Base-by-base conservation (phyloP, 2,113 vertebrate species). In the Mola mola region DNA sequence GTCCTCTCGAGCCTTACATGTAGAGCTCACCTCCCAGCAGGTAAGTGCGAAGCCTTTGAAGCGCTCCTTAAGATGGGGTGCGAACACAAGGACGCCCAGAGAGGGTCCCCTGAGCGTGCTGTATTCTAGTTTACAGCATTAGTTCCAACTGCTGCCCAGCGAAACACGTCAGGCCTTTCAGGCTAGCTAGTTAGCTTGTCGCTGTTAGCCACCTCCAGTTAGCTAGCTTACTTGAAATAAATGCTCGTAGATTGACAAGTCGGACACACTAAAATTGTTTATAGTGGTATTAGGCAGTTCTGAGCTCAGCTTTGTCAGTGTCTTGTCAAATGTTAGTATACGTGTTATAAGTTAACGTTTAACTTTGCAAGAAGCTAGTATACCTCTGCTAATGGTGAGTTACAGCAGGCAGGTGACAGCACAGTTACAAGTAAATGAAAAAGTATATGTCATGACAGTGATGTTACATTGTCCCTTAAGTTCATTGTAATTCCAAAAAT, bases 11-110 rank as follows among this genome's bases (percentile, higher is more conserved):
- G 92, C 94, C 74, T 83, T 97, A 64, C 96, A 96, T 78, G 95
- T 96, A 43, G 96, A 98, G 76, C 92, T 98, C 84, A 95, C 94
- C 0, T 97, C 95, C 22, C 96, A 98, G 90, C 96, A 98, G 95
- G 96, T 96, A 91, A 84, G 61, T 9, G 0, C 31, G 10, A 16
- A 20, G 25, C 4, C 15, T 1, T 38, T 24, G 3, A 40, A 1
- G 2, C 10, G 19, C n/a, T 50, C 21, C 12, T 2, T 3, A 1
- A 28, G 19, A 0, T n/a, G n/a, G n/a, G n/a, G n/a, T n/a, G n/a
- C n/a, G n/a, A n/a, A n/a, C 10, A 31, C 44, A 31, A 8, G 7
- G 6, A 11, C 10, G 13, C 12, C 9, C 5, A 6, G 10, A 10
- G 22, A 0, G 4, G 4, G 7, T 15, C 8, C 1, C 2, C n/a